phyloP scores from a whole-genome alignment of 2,113 vertebrate species.

The Grammomys surdaster region DNA sequence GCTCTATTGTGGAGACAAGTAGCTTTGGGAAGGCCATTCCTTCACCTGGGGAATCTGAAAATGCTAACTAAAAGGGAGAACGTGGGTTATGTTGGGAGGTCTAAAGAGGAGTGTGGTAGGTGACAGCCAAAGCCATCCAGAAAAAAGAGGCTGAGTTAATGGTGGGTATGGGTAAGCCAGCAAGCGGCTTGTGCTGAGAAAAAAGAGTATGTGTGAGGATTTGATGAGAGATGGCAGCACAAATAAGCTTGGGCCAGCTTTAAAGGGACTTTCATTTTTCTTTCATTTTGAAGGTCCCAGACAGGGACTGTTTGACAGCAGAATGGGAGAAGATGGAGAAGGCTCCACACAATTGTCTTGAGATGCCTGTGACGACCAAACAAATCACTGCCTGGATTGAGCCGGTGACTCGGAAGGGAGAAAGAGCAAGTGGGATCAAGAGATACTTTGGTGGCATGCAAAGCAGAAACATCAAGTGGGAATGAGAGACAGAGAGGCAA shows the following conservation, averaged over 20 bases:
- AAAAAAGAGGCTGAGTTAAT: not conserved
- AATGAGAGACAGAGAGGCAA: not conserved
- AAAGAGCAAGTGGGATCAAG: slow-evolving; percentile 16
- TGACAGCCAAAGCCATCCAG: not conserved
- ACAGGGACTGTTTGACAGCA: not conserved
- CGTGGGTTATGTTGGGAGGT: not conserved
- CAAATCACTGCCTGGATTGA: not conserved
- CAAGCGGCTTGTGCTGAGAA: not conserved
- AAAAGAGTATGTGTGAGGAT: not conserved
- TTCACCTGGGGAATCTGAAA: not conserved
- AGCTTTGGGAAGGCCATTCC: not conserved
- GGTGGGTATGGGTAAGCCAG: not conserved
- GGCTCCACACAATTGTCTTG: not conserved
- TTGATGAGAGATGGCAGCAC: not conserved
- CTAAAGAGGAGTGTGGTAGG: not conserved
- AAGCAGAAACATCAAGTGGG: not conserved
- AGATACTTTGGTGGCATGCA: not conserved
- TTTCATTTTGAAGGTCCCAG: not conserved
- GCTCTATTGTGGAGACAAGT: not conserved
- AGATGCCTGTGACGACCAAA: not conserved
- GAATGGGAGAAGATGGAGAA: not conserved
- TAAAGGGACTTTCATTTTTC: not conserved
- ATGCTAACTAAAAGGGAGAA: not conserved
- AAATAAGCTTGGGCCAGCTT: not conserved
- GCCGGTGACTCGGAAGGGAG: not conserved